Percentiles rank a stretch among this genome's conserved stretches.
Evolutionary conservation across 2,888 invertebrate species (phyloP).

Genomic region (Eurytoma adleriae): DNA sequence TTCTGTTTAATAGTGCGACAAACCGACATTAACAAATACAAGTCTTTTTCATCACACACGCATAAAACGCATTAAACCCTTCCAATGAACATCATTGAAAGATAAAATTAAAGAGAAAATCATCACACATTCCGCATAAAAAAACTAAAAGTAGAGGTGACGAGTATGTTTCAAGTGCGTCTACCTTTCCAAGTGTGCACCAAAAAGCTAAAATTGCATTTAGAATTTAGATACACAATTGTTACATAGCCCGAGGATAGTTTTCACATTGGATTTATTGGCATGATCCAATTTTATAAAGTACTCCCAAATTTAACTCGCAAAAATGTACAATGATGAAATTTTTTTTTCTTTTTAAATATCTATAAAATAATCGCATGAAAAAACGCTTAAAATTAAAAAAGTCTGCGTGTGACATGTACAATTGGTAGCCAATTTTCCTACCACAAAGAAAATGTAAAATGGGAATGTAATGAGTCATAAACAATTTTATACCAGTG

Average conservation of each 20-base stretch:
- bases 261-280: slow-evolving; percentile 9
- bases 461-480: slow-evolving; percentile 53
- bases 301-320: slow-evolving; percentile 24
- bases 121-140: slow-evolving; percentile 45
- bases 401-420: slow-evolving; percentile 29
- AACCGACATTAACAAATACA: slow-evolving; percentile 60
- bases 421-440: slow-evolving; percentile 19
- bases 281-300: slow-evolving; percentile 15
- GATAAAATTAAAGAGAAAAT: slow-evolving; percentile 46
- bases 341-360: slow-evolving; percentile 3
- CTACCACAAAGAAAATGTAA: slow-evolving; percentile 27
- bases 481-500: slow-evolving; percentile 31
- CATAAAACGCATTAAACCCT: slow-evolving; percentile 48
- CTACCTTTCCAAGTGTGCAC: slow-evolving; percentile 44
- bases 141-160: slow-evolving; percentile 40
- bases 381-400: slow-evolving; percentile 38
- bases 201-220: slow-evolving; percentile 47
- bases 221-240: slow-evolving; percentile 51
- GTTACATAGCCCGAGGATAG: slow-evolving; percentile 46
- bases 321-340: slow-evolving; percentile 25
- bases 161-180: slow-evolving; percentile 50
- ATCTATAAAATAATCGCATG: slow-evolving; percentile 15
- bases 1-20: slow-evolving; percentile 67
- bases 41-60: slow-evolving; percentile 60
- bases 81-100: slow-evolving; percentile 46